These are phyloP conservation scores for Notiomystis cincta DNA, from an alignment of 2,113 vertebrate species.

Conservation along the genomic window DNA sequence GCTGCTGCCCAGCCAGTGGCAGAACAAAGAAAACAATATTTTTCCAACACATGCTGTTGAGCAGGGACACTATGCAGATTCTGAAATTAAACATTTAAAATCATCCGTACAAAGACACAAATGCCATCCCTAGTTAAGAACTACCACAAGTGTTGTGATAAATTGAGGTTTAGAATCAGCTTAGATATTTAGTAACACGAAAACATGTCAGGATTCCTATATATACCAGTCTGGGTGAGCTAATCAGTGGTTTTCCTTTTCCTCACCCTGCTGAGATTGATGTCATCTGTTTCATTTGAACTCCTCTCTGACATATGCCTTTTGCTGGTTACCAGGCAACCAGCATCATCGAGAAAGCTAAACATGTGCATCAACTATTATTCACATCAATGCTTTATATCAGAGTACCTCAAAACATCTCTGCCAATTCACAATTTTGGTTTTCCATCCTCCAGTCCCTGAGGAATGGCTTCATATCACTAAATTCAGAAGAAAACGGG, in stretches of 20 bases:
- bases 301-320: slow-evolving; percentile 16
- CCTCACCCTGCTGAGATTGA: slow-evolving; percentile 17
- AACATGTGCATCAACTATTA: background rate
- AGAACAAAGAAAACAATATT: background rate
- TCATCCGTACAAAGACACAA: background rate
- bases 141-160: background rate
- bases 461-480: background rate
- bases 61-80: background rate
- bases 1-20: background rate
- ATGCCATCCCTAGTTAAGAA: background rate
- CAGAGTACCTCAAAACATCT: background rate
- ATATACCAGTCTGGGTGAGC: background rate
- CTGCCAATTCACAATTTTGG: background rate
- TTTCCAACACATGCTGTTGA: background rate
- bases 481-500: background rate
- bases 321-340: slow-evolving; percentile 28
- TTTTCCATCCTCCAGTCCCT: background rate
- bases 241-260: background rate
- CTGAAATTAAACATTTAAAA: background rate
- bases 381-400: background rate
- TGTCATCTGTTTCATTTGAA: slow-evolving; percentile 23
- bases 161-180: background rate
- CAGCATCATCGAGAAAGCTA: background rate
- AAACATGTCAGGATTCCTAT: background rate
- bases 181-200: background rate